Evolutionary conservation across 2,797 vertebrate species (phyloP), one percentile per base, ranked within the genome.

Genomic region (Centropyge bicolor): DNA sequence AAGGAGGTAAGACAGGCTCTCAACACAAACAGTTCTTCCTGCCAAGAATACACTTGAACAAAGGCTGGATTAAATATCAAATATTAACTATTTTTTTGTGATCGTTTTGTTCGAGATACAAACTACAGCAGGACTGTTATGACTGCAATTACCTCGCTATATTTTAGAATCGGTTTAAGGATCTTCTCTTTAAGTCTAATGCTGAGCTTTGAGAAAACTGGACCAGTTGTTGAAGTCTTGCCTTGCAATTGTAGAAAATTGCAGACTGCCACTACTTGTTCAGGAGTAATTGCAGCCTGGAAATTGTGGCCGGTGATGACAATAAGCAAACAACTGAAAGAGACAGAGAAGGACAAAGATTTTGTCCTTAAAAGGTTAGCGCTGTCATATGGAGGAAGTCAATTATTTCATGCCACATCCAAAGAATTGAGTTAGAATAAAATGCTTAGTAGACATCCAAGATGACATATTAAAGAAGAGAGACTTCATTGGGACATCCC

Each of bases 1-100:
- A 77, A 49, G 8, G 24, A 36, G 24, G 19, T 24, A 17, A 51
- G 22, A 70, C 6, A 6, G 20, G 4, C 20, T 65, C 43, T 19
- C 22, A 62, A 60, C 62, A 78, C 36, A 43, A 67, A 70, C 48
- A 61, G 48, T 10, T 45, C 20, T 14, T 63, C 36, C 20, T 62
- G 67, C 43, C 43, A 49, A 56, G 74, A 52, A 27, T 20, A 20
- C 8, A 10, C 36, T 70, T 3, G 20, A 66, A 41, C n/a, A 43
- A 31, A n/a, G 5, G 54, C 8, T 24, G 27, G 35, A 46, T 16
- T 8, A 56, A 72, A 43, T 12, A 41, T 24, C 20, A 40, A 41
- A 51, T 55, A 43, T 19, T 35, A 16, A 49, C 3, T 20, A 16
- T 9, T 43, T 14, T 35, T 52, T 31, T 24, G 14, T 14, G 19